Conservation (phyloP, 2,797 vertebrate species). For the Esox masquinongy region DNA sequence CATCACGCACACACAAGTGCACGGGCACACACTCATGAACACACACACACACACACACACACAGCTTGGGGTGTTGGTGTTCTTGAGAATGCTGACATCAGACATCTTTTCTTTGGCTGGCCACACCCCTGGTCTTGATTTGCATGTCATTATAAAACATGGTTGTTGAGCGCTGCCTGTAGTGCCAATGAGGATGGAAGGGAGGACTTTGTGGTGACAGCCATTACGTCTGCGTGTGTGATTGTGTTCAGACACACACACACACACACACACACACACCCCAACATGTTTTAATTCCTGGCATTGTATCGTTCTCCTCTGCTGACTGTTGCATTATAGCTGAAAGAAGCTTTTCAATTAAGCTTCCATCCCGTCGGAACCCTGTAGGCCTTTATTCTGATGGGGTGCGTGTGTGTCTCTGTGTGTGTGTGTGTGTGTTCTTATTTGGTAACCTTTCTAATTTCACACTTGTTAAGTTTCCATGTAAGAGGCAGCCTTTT, state of each 20-base stretch:
- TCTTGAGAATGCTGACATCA: conserved; percentile 77
- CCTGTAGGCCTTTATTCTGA: conserved; percentile 9
- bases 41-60: conserved; percentile 14
- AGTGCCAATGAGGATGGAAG: conserved; percentile 22
- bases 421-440: conserved; percentile 31
- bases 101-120: conserved; percentile 72
- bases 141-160: conserved; percentile 71
- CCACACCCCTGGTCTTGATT: conserved; percentile 71
- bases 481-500: conserved; percentile 75
- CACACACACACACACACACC: conserved; percentile 3
- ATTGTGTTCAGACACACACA: conserved; percentile 27
- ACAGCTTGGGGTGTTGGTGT: conserved; percentile 51
- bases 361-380: conserved; percentile 53
- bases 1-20: not conserved
- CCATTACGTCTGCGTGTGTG: conserved; percentile 15
- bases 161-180: conserved; percentile 40
- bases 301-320: conserved; percentile 29
- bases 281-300: not conserved
- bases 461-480: conserved; percentile 82
- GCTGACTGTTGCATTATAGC: conserved; percentile 28
- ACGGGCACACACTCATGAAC: not conserved
- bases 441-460: conserved; percentile 78
- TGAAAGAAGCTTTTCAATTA: conserved; percentile 71
- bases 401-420: conserved; percentile 20
- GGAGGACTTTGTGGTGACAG: conserved; percentile 36